A percentile compares a stretch with the other conserved stretches of the same genome.
Conservation (phyloP, 2,797 vertebrate species). For the Poeciliopsis paucimaculata region DNA sequence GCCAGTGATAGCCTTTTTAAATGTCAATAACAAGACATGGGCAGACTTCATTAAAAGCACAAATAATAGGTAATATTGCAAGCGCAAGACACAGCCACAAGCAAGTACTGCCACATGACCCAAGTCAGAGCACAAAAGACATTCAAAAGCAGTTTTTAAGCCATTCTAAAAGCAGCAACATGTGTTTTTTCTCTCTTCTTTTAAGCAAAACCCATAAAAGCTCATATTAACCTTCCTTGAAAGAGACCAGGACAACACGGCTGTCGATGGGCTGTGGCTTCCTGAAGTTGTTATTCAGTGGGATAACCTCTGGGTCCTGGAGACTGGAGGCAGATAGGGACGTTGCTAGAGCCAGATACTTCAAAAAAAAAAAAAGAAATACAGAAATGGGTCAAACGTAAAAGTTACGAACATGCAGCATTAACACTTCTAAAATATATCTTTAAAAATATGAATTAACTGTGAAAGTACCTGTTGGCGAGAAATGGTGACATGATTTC, state of each 20-base stretch:
- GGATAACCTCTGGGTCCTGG: slow-evolving; percentile 79
- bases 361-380: slow-evolving; percentile 21
- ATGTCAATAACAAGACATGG: slow-evolving; percentile 21
- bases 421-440: background rate
- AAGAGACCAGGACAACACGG: slow-evolving; percentile 88
- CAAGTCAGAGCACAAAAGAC: slow-evolving; percentile 27
- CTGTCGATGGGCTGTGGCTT: slow-evolving; percentile 82
- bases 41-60: slow-evolving; percentile 29
- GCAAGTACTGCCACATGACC: slow-evolving; percentile 44
- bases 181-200: slow-evolving; percentile 17
- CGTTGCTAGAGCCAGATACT: slow-evolving; percentile 87
- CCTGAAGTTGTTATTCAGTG: slow-evolving; percentile 89
- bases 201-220: slow-evolving; percentile 38
- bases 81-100: slow-evolving; percentile 41
- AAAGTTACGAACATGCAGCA: background rate
- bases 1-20: slow-evolving; percentile 34
- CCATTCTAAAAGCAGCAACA: slow-evolving; percentile 18
- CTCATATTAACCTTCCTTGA: slow-evolving; percentile 87
- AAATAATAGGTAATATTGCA: slow-evolving; percentile 7
- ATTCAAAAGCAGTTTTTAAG: slow-evolving; percentile 21
- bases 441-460: background rate
- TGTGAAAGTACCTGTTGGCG: slow-evolving; percentile 84
- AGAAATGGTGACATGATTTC: slow-evolving; percentile 87
- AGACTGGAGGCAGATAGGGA: slow-evolving; percentile 83
- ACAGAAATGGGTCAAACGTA: slow-evolving; percentile 36